Evolutionary conservation across 1,140 invertebrate species (phyloP).

Genomic region (Phenacoccus solenopsis): DNA sequence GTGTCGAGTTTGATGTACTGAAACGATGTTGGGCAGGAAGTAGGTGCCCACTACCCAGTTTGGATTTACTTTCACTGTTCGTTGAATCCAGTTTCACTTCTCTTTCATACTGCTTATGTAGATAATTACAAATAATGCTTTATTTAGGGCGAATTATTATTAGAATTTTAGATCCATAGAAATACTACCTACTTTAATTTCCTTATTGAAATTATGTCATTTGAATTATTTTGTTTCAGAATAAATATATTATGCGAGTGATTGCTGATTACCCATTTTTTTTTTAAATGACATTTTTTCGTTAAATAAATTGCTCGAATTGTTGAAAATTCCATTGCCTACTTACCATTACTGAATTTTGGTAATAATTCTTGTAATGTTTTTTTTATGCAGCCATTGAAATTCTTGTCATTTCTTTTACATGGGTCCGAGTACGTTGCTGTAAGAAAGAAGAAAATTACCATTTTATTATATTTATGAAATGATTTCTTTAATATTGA

Average conservation of each 20-base stretch:
- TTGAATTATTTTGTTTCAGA: no score
- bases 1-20: not conserved
- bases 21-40: not conserved
- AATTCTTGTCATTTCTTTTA: constrained; percentile 24
- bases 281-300: no score
- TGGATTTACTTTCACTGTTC: not conserved
- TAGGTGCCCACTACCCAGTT: not conserved
- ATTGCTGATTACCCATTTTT: no score
- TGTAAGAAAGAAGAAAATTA: constrained; percentile 23
- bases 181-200: no score
- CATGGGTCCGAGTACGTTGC: constrained; percentile 27
- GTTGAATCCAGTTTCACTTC: not conserved
- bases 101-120: not conserved
- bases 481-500: no score
- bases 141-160: not conserved
- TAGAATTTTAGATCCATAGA: no score
- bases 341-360: constrained; percentile 25
- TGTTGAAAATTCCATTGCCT: no score
- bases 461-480: no score
- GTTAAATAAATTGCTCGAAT: no score
- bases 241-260: no score
- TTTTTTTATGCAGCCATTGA: constrained; percentile 24
- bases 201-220: no score
- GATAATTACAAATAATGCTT: not conserved
- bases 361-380: constrained; percentile 26